phyloP scores from a whole-genome alignment of 2,797 vertebrate species.

The Halcyon leucocephala region DNA sequence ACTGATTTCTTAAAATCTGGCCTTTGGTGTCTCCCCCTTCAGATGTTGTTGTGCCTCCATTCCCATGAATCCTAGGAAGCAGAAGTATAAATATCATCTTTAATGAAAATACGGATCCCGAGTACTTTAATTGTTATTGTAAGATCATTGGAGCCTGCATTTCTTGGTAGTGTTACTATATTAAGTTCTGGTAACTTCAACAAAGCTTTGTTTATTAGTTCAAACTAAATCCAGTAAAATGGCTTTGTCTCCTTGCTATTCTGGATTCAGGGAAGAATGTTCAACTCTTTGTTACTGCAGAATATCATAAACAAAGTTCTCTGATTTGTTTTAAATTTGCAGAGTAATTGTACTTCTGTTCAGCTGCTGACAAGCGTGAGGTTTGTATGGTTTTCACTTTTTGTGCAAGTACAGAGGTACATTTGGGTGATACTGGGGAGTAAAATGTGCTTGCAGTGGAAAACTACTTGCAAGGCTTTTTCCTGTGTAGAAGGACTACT shows the following conservation, averaged over 20 bases:
- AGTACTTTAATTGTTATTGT: constrained; percentile 27
- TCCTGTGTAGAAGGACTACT: background rate
- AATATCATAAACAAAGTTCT: background rate
- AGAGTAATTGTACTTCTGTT: background rate
- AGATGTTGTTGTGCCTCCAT: background rate
- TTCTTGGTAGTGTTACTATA: constrained; percentile 41
- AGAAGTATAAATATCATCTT: background rate
- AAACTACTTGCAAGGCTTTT: constrained; percentile 39
- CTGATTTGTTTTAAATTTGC: background rate
- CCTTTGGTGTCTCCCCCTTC: background rate
- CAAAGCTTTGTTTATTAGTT: constrained; percentile 50
- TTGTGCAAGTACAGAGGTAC: background rate
- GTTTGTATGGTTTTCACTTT: background rate
- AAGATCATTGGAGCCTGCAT: background rate
- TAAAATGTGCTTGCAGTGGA: constrained; percentile 10
- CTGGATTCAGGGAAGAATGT: background rate
- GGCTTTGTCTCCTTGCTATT: background rate
- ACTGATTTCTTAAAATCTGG: background rate
- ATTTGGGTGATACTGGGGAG: background rate
- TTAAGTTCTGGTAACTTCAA: constrained; percentile 3
- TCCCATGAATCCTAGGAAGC: constrained; percentile 8
- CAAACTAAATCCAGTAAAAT: constrained; percentile 13
- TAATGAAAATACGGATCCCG: background rate
- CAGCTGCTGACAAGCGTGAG: background rate
- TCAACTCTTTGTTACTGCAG: background rate